Evolutionary conservation across 64 coral and sea anemone genomes (phyloP).

Genomic region (Cladopsammia gracilis): DNA sequence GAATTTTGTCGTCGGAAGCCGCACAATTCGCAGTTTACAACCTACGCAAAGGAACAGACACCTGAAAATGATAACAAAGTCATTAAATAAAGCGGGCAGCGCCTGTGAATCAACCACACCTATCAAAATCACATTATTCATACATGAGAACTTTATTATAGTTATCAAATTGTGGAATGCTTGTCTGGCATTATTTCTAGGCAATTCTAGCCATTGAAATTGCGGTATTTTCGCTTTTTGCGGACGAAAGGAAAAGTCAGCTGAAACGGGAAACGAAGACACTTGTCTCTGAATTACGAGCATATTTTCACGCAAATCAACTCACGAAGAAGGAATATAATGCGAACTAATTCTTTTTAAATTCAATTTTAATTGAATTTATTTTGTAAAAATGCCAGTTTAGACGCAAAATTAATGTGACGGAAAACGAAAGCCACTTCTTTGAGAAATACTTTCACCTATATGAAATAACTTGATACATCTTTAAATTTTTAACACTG

Average conservation of each 20-base stretch:
- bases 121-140: not conserved
- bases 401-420: too few species aligned
- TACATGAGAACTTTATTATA: not conserved
- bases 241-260: not conserved
- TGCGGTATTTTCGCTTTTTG: not conserved
- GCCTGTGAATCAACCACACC: not conserved
- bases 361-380: too few species aligned
- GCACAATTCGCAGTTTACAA: not conserved
- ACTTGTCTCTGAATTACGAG: not conserved
- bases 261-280: not conserved
- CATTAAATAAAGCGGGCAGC: not conserved
- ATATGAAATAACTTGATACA: too few species aligned
- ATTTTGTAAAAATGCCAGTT: too few species aligned
- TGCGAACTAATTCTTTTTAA: not conserved
- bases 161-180: not conserved
- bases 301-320: slow-evolving; percentile 2
- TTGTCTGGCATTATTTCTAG: not conserved
- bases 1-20: slow-evolving; percentile 32
- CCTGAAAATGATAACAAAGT: not conserved
- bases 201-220: not conserved
- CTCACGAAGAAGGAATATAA: not conserved
- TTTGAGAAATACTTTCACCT: too few species aligned
- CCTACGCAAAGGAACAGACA: not conserved
- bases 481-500: too few species aligned
- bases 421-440: too few species aligned